Evolutionary conservation across 1,140 invertebrate species (phyloP).

Genomic region (Nephotettix cincticeps): DNA sequence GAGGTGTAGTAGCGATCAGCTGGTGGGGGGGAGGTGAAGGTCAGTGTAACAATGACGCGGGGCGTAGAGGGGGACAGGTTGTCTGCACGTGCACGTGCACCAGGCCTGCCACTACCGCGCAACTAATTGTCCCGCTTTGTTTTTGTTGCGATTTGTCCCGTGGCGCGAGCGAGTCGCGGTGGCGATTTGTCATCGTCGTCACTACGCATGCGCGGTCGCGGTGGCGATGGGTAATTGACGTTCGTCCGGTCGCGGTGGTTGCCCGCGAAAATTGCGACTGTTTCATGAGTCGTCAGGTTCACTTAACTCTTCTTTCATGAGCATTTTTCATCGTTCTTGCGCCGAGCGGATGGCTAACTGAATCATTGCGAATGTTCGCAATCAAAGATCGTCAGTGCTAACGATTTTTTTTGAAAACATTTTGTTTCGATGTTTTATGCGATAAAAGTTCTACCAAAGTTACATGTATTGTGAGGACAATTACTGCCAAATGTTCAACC

Average conservation of each 20-base stretch:
- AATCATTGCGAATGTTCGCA: too few relatives aligned
- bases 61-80: not conserved
- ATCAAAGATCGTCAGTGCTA: too few relatives aligned
- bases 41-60: slow-evolving; percentile 1
- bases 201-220: not conserved
- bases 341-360: too few relatives aligned
- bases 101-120: not conserved
- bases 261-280: not conserved
- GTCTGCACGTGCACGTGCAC: not conserved
- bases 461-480: too few relatives aligned
- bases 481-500: too few relatives aligned
- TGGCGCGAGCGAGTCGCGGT: not conserved
- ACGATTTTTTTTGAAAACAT: too few relatives aligned
- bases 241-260: not conserved
- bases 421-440: too few relatives aligned
- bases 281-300: too few relatives aligned
- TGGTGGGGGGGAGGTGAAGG: not conserved
- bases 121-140: slow-evolving; percentile 1
- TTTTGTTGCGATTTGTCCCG: slow-evolving; percentile 4
- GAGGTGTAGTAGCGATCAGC: not conserved
- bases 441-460: too few relatives aligned
- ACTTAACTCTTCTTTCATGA: too few relatives aligned
- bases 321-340: too few relatives aligned
- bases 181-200: not conserved
- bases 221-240: not conserved